phyloP scores from a whole-genome alignment of 1,140 invertebrate genomes.

The Hormaphis cornu region DNA sequence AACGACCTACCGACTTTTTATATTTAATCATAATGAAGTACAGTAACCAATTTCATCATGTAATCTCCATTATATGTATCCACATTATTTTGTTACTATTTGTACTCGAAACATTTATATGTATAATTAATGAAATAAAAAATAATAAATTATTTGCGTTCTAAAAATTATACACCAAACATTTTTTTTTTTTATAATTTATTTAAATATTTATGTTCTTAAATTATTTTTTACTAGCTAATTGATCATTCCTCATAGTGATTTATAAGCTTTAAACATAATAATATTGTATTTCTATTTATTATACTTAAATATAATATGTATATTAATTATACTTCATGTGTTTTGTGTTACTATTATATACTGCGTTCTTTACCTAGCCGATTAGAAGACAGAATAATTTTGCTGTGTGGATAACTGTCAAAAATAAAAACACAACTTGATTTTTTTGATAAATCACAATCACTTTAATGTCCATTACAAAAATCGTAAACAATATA shows the following conservation, averaged over 20 bases:
- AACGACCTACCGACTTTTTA: neutral
- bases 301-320: too few relatives aligned
- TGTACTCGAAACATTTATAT: constrained; percentile 1
- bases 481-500: neutral
- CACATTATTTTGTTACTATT: neutral
- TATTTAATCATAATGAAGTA: too few relatives aligned
- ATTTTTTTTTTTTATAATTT: constrained; percentile 4
- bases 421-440: neutral
- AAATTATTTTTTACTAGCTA: neutral
- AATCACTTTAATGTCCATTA: constrained; percentile 8
- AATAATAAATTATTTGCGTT: neutral
- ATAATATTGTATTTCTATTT: constrained; percentile 8
- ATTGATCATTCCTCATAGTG: neutral
- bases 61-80: neutral
- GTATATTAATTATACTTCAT: too few relatives aligned
- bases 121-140: neutral
- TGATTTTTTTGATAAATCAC: neutral
- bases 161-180: constrained; percentile 3
- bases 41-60: neutral
- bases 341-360: constrained; percentile 4
- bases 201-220: neutral
- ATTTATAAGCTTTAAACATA: too few relatives aligned
- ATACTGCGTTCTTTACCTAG: too few relatives aligned
- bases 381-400: too few relatives aligned
- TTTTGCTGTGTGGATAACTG: too few relatives aligned